Evolutionary conservation across 2,113 vertebrate species (phyloP), one percentile per base, ranked within the genome.

Genomic region (Cololabis saira): DNA sequence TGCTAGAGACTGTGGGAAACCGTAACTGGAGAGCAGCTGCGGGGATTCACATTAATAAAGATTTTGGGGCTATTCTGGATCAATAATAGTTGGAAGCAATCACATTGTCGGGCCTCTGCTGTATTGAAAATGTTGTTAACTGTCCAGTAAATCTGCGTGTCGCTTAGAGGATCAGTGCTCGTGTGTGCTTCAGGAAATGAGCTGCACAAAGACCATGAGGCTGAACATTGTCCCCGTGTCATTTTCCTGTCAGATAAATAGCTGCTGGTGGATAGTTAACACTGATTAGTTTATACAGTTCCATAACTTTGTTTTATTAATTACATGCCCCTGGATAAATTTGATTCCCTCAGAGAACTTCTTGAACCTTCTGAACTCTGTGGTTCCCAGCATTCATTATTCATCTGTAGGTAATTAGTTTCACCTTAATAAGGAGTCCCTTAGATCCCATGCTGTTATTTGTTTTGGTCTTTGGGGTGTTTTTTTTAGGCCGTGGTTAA

Each of bases 321-420:
- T 60, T 57, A 24, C 2, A 43, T 52, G 10, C 54, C 41, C 44
- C 16, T 43, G 42, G 22, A 48, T 21, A 9, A 27, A 48, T 61
- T 17, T 64, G 50, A 67, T 43, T 49, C 57, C 48, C 45, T 50
- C 19, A 9, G 63, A 17, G 55, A 22, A 15, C 59, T 30, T 41
- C 40, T 27, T 13, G 7, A 7, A 49, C 22, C 8, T 2, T 22
- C 19, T 68, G 61, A 49, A 59, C 24, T 15, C 17, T 16, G 1
- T 41, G 3, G 40, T 24, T 84, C 78, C 73, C 76, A 41, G 8
- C 6, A 21, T 74, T 65, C 5, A 4, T 66, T 8, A 54, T 47
- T 47, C 71, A 47, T 65, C 52, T 74, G 69, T 64, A 70, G 61
- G 47, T 80, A 80, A 84, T 87, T 76, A 68, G 76, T 18, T 70